phyloP scores from a whole-genome alignment of 2,797 vertebrate genomes.

The Taeniopygia guttata region DNA sequence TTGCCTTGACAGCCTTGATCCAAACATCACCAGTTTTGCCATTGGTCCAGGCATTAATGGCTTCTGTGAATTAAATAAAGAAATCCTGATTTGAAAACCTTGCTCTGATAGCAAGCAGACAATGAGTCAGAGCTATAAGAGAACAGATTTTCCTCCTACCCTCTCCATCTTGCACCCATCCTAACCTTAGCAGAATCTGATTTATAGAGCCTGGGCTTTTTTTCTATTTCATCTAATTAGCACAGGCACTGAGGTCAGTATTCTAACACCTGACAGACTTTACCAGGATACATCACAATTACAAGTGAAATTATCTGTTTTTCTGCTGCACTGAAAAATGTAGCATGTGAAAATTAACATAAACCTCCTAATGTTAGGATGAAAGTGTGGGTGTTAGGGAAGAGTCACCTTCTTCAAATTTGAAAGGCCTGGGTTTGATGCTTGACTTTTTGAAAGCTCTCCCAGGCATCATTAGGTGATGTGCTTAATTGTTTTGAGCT shows the following conservation, averaged over 20 bases:
- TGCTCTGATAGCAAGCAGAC: constrained; percentile 7
- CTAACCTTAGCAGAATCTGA: neutral
- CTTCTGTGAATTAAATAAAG: constrained; percentile 16
- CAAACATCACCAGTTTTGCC: neutral
- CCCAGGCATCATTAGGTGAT: neutral
- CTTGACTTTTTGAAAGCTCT: neutral
- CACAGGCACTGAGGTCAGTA: neutral
- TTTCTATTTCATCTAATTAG: constrained; percentile 39
- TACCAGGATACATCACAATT: constrained; percentile 3
- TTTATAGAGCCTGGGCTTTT: neutral
- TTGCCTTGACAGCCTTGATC: neutral
- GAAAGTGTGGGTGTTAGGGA: neutral
- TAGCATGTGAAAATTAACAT: constrained; percentile 22
- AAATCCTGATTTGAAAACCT: neutral
- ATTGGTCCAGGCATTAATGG: neutral
- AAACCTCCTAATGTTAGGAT: neutral
- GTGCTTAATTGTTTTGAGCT: neutral
- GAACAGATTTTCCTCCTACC: constrained; percentile 39
- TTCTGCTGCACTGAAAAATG: constrained; percentile 13
- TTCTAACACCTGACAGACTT: constrained; percentile 40
- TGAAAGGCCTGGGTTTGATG: neutral
- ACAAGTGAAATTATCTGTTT: constrained; percentile 35
- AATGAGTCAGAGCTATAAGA: constrained; percentile 16
- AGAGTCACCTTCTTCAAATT: neutral
- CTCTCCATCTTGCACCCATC: neutral